Percentiles rank a stretch among this genome's conserved stretches.
Conservation (phyloP, 1,140 invertebrate species). For the Zophobas morio region DNA sequence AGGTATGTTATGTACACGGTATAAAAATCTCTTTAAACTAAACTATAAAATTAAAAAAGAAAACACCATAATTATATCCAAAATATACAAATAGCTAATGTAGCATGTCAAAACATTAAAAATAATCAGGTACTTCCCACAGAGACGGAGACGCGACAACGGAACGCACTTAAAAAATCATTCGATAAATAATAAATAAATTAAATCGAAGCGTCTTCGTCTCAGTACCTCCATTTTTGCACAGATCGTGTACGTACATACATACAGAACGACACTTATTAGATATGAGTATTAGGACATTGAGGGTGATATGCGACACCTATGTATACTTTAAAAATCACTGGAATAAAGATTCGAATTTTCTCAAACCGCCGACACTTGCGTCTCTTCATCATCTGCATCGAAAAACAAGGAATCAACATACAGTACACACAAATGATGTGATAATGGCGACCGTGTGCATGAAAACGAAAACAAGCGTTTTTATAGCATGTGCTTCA, state of each 20-base stretch:
- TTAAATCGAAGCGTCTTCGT: conserved; percentile 44
- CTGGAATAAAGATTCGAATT: conserved; percentile 47
- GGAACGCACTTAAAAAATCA: not conserved
- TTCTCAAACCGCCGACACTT: conserved; percentile 73
- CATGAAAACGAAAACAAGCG: too few species aligned
- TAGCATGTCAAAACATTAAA: conserved; percentile 41
- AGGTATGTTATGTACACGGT: conserved; percentile 47
- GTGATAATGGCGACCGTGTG: not conserved
- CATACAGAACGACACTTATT: conserved; percentile 51
- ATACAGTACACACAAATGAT: not conserved
- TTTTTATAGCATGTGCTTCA: too few species aligned
- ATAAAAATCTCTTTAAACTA: conserved; percentile 47
- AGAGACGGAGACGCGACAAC: conserved; percentile 34
- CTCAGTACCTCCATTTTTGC: conserved; percentile 57
- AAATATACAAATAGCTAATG: conserved; percentile 41
- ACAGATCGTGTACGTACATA: conserved; percentile 54
- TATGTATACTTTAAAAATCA: conserved; percentile 51
- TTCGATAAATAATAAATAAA: conserved; percentile 21
- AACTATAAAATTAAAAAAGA: conserved; percentile 51
- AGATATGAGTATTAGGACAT: conserved; percentile 48
- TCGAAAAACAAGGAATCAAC: conserved; percentile 47
- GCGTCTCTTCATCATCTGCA: conserved; percentile 77
- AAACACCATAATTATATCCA: conserved; percentile 44
- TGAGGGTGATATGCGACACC: conserved; percentile 55
- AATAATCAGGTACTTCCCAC: conserved; percentile 57